Conservation (phyloP, 2,888 invertebrate species). For the Hololepta plana region DNA sequence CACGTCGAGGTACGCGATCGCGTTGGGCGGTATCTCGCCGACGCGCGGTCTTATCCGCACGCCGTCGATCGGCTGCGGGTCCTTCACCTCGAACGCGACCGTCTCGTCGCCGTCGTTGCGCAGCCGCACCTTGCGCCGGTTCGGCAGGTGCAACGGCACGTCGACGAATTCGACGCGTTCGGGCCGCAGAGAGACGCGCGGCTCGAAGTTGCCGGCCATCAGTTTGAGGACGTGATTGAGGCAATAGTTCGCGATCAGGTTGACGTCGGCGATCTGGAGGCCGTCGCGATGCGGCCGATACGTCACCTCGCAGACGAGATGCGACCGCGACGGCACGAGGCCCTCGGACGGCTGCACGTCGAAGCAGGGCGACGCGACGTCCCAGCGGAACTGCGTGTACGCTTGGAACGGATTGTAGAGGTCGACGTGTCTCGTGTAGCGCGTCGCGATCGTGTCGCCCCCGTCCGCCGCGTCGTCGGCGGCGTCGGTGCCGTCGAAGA, state of each 20-base stretch:
- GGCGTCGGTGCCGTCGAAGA: conserved; percentile 21
- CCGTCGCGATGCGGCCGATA: conserved; percentile 15
- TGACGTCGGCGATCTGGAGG: conserved; percentile 16
- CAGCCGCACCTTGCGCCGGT: conserved; percentile 11
- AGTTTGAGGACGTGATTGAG: conserved; percentile 12
- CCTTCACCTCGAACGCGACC: background rate
- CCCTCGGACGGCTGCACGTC: conserved; percentile 33
- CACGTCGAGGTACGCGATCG: background rate
- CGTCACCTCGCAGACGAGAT: conserved; percentile 29
- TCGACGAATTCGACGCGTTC: conserved; percentile 16
- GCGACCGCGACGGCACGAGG: conserved; percentile 30
- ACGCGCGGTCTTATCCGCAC: conserved; percentile 1
- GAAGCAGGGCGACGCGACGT: conserved; percentile 30
- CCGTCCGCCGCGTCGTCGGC: no score
- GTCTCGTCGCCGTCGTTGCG: conserved; percentile 10
- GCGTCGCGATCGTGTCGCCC: no score
- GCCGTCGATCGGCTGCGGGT: background rate
- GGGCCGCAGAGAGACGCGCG: conserved; percentile 9
- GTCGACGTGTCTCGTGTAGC: no score
- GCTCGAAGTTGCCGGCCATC: background rate
- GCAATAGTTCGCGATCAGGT: conserved; percentile 20
- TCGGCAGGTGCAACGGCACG: conserved; percentile 22
- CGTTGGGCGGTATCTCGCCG: conserved; percentile 1
- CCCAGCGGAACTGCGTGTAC: conserved; percentile 31
- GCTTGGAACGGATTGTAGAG: conserved; percentile 36